phyloP scores from a whole-genome alignment of 2,888 invertebrate species.

The Conomelus anceps region DNA sequence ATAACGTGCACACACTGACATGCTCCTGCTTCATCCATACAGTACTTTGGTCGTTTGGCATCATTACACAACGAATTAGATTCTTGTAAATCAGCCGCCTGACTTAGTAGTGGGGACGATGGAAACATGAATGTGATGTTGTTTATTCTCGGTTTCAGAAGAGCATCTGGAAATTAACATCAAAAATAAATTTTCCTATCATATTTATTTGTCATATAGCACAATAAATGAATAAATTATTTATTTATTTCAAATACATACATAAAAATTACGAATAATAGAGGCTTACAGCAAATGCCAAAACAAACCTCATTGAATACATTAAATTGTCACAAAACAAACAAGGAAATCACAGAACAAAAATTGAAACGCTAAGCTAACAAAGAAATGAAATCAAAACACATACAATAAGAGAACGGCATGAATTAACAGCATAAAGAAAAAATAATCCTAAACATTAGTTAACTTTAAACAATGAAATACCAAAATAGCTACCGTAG shows the following conservation, averaged over 20 bases:
- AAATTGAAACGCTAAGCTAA: too few species aligned
- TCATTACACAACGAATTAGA: slow-evolving; percentile 47
- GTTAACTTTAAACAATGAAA: too few species aligned
- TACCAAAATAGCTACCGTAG: too few species aligned
- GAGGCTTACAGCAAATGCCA: too few species aligned
- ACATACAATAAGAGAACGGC: too few species aligned
- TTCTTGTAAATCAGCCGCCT: slow-evolving; percentile 50
- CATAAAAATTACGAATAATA: too few species aligned
- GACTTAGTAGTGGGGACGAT: slow-evolving; percentile 68
- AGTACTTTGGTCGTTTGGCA: slow-evolving; percentile 22
- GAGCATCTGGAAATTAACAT: slow-evolving; percentile 7
- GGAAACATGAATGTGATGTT: slow-evolving; percentile 71
- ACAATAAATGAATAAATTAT: background rate
- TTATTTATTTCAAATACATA: background rate
- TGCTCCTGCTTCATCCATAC: slow-evolving; percentile 36
- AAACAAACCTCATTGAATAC: too few species aligned
- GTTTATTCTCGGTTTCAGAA: slow-evolving; percentile 49
- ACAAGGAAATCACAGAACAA: too few species aligned
- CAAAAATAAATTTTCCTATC: background rate
- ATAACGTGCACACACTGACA: slow-evolving; percentile 72
- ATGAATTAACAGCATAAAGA: too few species aligned
- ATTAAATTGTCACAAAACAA: too few species aligned
- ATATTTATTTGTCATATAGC: background rate
- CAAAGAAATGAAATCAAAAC: too few species aligned
- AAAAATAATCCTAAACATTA: too few species aligned